Evolutionary conservation across 2,797 vertebrate genomes (phyloP), one percentile per base, ranked within the genome.

Genomic region (Melanotaenia maccullochi): DNA sequence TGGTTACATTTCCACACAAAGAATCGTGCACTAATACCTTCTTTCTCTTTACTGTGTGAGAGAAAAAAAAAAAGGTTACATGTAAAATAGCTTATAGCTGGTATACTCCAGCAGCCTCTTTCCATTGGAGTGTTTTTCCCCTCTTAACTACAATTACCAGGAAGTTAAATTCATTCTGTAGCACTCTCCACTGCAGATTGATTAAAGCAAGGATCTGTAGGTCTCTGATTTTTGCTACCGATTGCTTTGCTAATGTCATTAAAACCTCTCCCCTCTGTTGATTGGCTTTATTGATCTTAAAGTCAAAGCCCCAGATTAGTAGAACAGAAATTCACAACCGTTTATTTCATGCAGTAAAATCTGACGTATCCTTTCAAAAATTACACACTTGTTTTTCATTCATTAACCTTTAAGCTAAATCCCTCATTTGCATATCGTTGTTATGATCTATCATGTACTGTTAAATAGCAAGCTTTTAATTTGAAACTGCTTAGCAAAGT

Each of bases 281-380:
- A 83, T 67, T 74, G 62, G 24, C 65, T 90, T 47, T 60, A 89
- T 85, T 73, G 82, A 86, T 87, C 49, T 61, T 25, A 13, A 75
- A 69, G 75, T 73, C 55, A 61, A 71, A 42, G 24, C 68, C 63
- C 68, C 61, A 78, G 63, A 81, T 60, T 36, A 66, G 12, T 33
- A 18, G 13, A 60, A 61, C 9, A 69, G 32, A 75, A 64, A 78
- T 62, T n/a, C 12, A 58, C 40, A 44, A 68, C 52, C 7, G 1
- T 69, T 64, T 57, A 52, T 76, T 71, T 69, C 49, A 40, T 18
- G 44, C 9, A 59, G 42, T 12, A 51, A 36, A 56, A 61, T 68
- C 55, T 25, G 36, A 5, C 32, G 9, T 30, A 42, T 57, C 52
- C 25, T 64, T 40, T 35, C 14, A n/a, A 49, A 40, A 65, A 42